Conservation (phyloP, 2,797 vertebrate species). For the Xenentodon cancila region DNA sequence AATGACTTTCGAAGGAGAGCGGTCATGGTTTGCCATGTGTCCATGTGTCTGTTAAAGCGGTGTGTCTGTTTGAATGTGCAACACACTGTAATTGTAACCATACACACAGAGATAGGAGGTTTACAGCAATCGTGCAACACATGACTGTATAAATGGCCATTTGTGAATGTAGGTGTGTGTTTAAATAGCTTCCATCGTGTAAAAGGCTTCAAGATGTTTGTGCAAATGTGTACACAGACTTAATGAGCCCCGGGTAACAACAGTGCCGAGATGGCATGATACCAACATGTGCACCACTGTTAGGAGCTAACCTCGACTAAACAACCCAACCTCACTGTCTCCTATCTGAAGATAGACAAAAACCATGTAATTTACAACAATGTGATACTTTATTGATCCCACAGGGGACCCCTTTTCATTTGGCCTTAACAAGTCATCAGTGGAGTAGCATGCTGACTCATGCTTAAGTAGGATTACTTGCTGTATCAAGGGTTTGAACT, state of each 20-base stretch:
- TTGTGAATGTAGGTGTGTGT: not conserved
- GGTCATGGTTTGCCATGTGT: constrained; percentile 22
- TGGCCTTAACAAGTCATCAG: constrained; percentile 42
- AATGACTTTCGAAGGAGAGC: constrained; percentile 69
- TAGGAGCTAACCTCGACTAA: constrained; percentile 28
- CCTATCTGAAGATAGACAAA: constrained; percentile 33
- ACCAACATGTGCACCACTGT: constrained; percentile 8
- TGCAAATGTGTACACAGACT: constrained; percentile 13
- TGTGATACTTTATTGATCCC: constrained; percentile 57
- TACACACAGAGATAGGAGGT: constrained; percentile 4
- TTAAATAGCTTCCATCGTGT: constrained; percentile 9
- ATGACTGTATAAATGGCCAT: not conserved
- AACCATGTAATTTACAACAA: constrained; percentile 51
- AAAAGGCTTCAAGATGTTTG: constrained; percentile 10
- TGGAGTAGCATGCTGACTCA: constrained; percentile 19
- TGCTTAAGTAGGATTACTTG: constrained; percentile 36
- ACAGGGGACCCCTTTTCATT: constrained; percentile 34
- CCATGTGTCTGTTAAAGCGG: constrained; percentile 24
- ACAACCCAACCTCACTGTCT: constrained; percentile 31
- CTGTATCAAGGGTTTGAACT: constrained; percentile 27
- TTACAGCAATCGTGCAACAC: constrained; percentile 7
- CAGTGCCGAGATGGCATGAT: constrained; percentile 31
- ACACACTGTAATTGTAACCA: constrained; percentile 20
- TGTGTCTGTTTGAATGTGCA: constrained; percentile 16
- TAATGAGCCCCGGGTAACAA: constrained; percentile 14